phyloP scores from a whole-genome alignment of 1,140 invertebrate species.

The Dinothrombium tinctorium region DNA sequence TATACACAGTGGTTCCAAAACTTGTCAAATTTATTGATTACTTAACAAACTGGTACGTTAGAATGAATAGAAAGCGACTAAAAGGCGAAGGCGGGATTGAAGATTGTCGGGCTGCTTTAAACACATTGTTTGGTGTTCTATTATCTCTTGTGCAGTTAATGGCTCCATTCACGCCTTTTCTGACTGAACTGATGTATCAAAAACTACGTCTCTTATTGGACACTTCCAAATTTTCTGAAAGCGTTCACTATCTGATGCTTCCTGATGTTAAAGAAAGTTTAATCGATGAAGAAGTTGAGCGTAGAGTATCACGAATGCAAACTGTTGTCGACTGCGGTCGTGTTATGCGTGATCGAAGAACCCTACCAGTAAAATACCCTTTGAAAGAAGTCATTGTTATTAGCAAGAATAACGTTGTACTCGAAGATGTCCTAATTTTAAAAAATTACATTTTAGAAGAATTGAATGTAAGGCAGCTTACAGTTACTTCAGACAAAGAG shows the following conservation, averaged over 20 bases:
- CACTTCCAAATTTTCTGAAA: constrained; percentile 25
- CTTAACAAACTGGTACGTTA: constrained; percentile 94
- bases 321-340: constrained; percentile 79
- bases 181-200: constrained; percentile 89
- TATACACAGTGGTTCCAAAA: constrained; percentile 84
- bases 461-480: constrained; percentile 73
- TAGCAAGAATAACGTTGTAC: constrained; percentile 48
- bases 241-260: constrained; percentile 71
- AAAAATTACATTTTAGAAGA: constrained; percentile 75
- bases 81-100: constrained; percentile 48
- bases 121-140: constrained; percentile 66
- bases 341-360: constrained; percentile 71
- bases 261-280: constrained; percentile 37
- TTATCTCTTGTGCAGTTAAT: constrained; percentile 72
- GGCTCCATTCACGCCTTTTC: constrained; percentile 90
- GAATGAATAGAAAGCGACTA: constrained; percentile 78
- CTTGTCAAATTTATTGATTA: constrained; percentile 91
- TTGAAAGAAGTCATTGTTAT: constrained; percentile 85
- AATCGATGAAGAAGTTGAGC: constrained; percentile 67
- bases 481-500: constrained; percentile 66
- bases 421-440: constrained; percentile 56
- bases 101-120: constrained; percentile 59
- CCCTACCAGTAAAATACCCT: constrained; percentile 85
- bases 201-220: constrained; percentile 34
- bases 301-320: constrained; percentile 75